phyloP scores from a whole-genome alignment of 1,140 invertebrate genomes.

The Formica selysi region DNA sequence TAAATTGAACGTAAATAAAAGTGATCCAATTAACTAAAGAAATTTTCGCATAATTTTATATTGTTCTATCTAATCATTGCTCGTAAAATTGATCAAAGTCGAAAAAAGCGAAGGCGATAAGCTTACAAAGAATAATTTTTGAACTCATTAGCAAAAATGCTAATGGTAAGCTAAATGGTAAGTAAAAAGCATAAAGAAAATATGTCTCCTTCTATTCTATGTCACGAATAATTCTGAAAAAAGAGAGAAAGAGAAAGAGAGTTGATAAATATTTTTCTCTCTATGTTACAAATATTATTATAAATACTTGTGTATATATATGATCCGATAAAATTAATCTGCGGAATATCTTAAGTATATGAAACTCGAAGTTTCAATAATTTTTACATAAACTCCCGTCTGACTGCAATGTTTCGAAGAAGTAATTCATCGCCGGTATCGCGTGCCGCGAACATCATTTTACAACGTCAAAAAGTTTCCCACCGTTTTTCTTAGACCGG shows the following conservation, averaged over 20 bases:
- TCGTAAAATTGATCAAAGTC: background rate
- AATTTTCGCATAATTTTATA: background rate
- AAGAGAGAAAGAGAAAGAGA: background rate
- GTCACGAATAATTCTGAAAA: background rate
- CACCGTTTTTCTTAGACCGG: constrained; percentile 40
- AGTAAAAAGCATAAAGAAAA: background rate
- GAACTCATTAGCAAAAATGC: background rate
- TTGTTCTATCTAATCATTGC: background rate
- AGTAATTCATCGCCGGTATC: constrained; percentile 13
- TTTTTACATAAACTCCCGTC: background rate
- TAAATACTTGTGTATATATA: background rate
- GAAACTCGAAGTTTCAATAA: constrained; percentile 3
- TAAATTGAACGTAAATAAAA: background rate
- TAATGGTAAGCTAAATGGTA: background rate
- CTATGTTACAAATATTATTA: background rate
- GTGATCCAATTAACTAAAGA: background rate
- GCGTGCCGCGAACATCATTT: background rate
- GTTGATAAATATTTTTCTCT: background rate
- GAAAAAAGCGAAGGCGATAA: background rate
- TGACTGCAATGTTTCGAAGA: background rate
- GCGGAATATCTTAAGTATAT: background rate
- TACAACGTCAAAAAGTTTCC: constrained; percentile 38
- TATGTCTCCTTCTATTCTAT: background rate
- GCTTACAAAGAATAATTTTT: background rate
- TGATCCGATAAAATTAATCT: background rate